Percentiles rank a stretch among this genome's conserved stretches.
Evolutionary conservation across 2,888 invertebrate genomes (phyloP).

Genomic region (Halictus ligatus): DNA sequence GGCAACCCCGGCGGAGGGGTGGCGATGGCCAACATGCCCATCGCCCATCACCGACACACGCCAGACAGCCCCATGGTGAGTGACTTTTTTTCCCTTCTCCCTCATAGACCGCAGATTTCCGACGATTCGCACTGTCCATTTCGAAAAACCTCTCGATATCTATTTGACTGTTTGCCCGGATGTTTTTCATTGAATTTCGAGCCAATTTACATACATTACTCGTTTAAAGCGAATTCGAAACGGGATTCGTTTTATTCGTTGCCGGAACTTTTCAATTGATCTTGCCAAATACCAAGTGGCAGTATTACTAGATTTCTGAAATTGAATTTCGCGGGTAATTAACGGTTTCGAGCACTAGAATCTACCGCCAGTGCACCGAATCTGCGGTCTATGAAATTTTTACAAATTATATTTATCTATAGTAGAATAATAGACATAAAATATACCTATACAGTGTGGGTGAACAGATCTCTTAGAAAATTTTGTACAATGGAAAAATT

Average conservation of each 20-base stretch:
- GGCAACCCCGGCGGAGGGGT: slow-evolving; percentile 80
- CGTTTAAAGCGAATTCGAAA: no score
- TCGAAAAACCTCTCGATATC: neutral
- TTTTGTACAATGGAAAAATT: no score
- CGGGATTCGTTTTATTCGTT: no score
- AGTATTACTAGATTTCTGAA: no score
- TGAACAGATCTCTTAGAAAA: no score
- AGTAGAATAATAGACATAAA: no score
- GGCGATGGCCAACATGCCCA: slow-evolving; percentile 76
- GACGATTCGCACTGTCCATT: neutral
- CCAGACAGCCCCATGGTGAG: slow-evolving; percentile 91
- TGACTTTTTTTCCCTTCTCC: slow-evolving; percentile 67
- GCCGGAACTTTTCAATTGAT: no score
- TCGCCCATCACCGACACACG: slow-evolving; percentile 87
- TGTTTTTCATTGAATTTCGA: neutral
- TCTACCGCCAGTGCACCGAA: neutral
- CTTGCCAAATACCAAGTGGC: no score
- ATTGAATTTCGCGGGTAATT: neutral
- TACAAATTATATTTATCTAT: neutral
- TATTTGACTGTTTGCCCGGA: neutral
- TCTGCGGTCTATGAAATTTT: neutral
- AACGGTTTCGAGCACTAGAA: neutral
- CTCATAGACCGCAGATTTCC: neutral
- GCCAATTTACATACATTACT: no score
- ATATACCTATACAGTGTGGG: no score